Conservation (phyloP, 2,797 vertebrate species). For the Sciaenops ocellatus region DNA sequence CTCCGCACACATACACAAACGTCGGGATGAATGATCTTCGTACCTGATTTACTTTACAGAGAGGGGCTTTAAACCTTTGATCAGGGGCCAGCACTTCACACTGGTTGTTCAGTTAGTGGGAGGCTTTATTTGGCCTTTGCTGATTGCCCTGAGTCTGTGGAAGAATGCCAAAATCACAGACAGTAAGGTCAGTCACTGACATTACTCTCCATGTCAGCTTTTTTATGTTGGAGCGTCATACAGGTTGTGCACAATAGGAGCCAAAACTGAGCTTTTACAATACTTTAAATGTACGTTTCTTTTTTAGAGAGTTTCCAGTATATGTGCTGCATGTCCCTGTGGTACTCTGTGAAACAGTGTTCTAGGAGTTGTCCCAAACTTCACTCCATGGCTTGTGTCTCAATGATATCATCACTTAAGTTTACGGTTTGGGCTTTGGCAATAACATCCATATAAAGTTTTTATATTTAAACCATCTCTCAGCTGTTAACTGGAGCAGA, state of each 20-base stretch:
- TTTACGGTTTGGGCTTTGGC: constrained; percentile 1
- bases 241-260: background rate
- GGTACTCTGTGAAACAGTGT: background rate
- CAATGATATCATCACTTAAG: background rate
- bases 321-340: background rate
- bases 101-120: constrained; percentile 18
- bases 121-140: constrained; percentile 6
- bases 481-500: background rate
- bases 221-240: background rate
- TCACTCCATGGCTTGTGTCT: background rate
- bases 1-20: background rate
- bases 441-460: background rate
- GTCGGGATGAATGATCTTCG: background rate
- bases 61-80: constrained; percentile 51
- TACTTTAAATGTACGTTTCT: background rate
- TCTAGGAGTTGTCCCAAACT: background rate
- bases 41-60: constrained; percentile 16
- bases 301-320: background rate
- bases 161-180: constrained; percentile 2
- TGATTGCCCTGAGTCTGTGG: background rate
- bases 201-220: background rate
- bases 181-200: background rate
- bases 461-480: constrained; percentile 7
- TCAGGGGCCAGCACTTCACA: constrained; percentile 11
- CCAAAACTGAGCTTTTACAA: background rate